Base-by-base conservation (phyloP, 2,113 vertebrate species). In the Diadophis punctatus region DNA sequence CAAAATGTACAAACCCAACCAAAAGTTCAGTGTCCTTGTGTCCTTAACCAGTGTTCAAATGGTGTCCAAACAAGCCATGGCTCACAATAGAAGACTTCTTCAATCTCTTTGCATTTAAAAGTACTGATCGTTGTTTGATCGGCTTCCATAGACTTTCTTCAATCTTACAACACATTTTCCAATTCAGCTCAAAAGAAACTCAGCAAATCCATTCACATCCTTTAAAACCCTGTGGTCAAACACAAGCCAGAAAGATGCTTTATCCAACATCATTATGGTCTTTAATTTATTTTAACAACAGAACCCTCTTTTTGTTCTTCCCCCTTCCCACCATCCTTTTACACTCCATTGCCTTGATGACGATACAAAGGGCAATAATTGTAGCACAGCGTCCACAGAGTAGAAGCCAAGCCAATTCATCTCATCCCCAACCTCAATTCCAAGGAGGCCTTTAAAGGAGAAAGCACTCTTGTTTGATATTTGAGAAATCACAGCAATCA, bases 381-480 rank as follows among this genome's bases (percentile, higher is more conserved):
- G 0, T 86, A 51, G 43, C 23, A 87, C 12, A 20, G 55, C 20
- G 7, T 86, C 84, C 80, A 48, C n/a, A 6, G 0, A 20, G 23
- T 53, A 43, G 58, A 95, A 93, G 20, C 90, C 56, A 39, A 27
- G 18, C 46, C 0, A 56, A 23, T 85, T 87, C 63, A 90, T 93
- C 89, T 93, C 25, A 8, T 60, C 56, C 46, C 91, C 63, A 34
- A 84, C 90, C 94, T 93, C 96, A 80, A 39, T 91, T 92, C 88
- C 93, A 90, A 91, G 85, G 1, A 74, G 92, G 16, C 80, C 49
- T 56, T 48, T 53, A 53, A 53, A 80, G 63, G 49, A 51, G 56
- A 55, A 63, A 7, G 23, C 14, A 34, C 51, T 91, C 94, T 48
- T 48, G 85, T 63, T 91, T 93, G 63, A 34, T 85, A 0, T 12